phyloP scores from a whole-genome alignment of 1,140 invertebrate genomes.

The Drosophila sulfurigaster region DNA sequence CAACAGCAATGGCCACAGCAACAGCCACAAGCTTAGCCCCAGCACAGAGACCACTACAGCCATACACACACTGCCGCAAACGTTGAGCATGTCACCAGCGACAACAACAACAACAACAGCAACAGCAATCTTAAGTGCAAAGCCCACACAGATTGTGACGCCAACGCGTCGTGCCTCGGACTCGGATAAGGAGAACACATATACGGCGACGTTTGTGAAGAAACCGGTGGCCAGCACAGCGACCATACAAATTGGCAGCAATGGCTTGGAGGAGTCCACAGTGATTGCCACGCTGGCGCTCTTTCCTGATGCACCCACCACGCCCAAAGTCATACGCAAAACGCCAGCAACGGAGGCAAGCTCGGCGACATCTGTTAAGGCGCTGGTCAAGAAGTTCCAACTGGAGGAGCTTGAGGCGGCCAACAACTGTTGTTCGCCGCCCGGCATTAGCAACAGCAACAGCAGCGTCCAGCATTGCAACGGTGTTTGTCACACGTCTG shows the following conservation, averaged over 20 bases:
- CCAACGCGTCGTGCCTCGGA: conserved; percentile 75
- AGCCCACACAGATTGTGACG: conserved; percentile 72
- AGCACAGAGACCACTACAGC: conserved; percentile 65
- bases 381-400: conserved; percentile 84
- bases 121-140: conserved; percentile 12
- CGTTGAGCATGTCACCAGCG: conserved; percentile 30
- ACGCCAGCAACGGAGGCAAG: conserved; percentile 72
- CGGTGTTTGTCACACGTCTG: background rate
- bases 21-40: conserved; percentile 53
- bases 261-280: conserved; percentile 63
- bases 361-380: conserved; percentile 80
- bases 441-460: background rate
- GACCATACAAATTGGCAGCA: conserved; percentile 65
- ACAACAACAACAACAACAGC: conserved; percentile 20
- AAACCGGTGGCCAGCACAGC: conserved; percentile 60
- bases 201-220: conserved; percentile 73
- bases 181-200: conserved; percentile 83
- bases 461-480: too few species aligned
- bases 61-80: conserved; percentile 61
- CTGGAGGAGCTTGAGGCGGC: conserved; percentile 61
- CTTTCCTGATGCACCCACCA: conserved; percentile 87
- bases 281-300: conserved; percentile 79
- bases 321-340: conserved; percentile 86
- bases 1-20: conserved; percentile 39
- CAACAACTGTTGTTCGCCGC: conserved; percentile 19